phyloP scores from a whole-genome alignment of 2,797 vertebrate genomes.

The Thalassophryne amazonica region DNA sequence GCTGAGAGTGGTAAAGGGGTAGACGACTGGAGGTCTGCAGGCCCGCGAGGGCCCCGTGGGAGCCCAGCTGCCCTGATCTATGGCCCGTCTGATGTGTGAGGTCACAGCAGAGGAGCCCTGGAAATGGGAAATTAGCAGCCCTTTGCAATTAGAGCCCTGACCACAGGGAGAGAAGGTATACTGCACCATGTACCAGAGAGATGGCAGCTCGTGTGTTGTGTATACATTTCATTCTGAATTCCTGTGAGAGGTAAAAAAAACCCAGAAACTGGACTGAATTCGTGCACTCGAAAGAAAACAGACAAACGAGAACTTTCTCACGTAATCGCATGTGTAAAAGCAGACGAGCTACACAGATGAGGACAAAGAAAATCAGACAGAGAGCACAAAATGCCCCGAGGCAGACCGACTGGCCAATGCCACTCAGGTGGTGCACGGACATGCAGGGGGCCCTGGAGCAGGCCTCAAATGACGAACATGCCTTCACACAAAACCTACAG shows the following conservation, averaged over 20 bases:
- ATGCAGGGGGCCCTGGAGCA: conserved; percentile 47
- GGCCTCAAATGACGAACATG: conserved; percentile 75
- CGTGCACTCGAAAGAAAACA: neutral
- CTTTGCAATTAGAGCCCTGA: conserved; percentile 83
- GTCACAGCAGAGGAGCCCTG: conserved; percentile 82
- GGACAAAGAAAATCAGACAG: conserved; percentile 49
- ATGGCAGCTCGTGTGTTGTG: conserved; percentile 9
- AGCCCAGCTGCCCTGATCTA: conserved; percentile 59
- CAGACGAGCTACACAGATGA: conserved; percentile 39
- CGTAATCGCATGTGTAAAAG: conserved; percentile 29
- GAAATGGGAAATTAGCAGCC: conserved; percentile 90
- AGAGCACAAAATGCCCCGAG: conserved; percentile 75
- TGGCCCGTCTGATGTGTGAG: conserved; percentile 77
- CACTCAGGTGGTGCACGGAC: conserved; percentile 70
- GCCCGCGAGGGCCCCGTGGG: conserved; percentile 77
- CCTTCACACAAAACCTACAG: conserved; percentile 71
- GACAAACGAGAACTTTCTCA: conserved; percentile 18
- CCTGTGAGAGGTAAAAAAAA: neutral
- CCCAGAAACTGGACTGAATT: too few relatives aligned
- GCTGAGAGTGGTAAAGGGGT: conserved; percentile 81
- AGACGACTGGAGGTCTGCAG: conserved; percentile 77
- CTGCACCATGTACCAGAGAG: conserved; percentile 32
- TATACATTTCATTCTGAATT: conserved; percentile 22
- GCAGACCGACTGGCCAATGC: conserved; percentile 79
- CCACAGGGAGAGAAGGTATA: conserved; percentile 41